These are phyloP conservation scores for Drosophila ohnishii DNA, from an alignment of 1,140 invertebrate genomes.

Conservation along the genomic window DNA sequence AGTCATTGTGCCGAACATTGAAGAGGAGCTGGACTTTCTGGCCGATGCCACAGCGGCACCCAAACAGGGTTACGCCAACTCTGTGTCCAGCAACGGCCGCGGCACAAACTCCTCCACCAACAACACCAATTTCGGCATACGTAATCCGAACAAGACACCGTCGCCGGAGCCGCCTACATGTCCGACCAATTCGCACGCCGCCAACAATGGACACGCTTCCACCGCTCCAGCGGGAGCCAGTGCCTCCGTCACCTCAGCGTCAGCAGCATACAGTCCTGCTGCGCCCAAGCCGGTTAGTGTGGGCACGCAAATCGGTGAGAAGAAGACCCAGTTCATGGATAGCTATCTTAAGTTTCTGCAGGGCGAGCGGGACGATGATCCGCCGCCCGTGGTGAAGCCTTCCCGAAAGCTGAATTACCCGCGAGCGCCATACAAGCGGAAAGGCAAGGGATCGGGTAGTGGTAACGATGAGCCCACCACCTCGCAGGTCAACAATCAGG, in stretches of 20 bases:
- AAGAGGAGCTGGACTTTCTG: constrained; percentile 92
- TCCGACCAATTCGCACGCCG: constrained; percentile 36
- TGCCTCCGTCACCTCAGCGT: constrained; percentile 11
- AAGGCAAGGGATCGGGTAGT: constrained; percentile 45
- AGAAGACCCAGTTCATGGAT: constrained; percentile 90
- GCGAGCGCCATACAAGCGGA: constrained; percentile 67
- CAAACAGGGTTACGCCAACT: constrained; percentile 84
- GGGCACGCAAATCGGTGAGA: constrained; percentile 85
- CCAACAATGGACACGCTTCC: constrained; percentile 49
- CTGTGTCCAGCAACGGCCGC: constrained; percentile 77
- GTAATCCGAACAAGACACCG: constrained; percentile 76
- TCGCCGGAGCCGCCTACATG: constrained; percentile 67
- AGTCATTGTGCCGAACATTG: constrained; percentile 93
- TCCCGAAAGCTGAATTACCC: constrained; percentile 77
- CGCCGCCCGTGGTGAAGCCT: constrained; percentile 85
- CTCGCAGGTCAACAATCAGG: constrained; percentile 55
- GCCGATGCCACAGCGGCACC: constrained; percentile 84
- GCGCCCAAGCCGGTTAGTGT: constrained; percentile 84
- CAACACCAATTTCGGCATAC: constrained; percentile 79
- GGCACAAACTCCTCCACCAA: constrained; percentile 71
- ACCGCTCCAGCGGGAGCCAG: constrained; percentile 15
- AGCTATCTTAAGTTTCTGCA: constrained; percentile 93
- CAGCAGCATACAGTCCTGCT: constrained; percentile 31
- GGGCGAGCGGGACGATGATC: constrained; percentile 90
- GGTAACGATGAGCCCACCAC: constrained; percentile 58